Evolutionary conservation across 1,140 invertebrate species (phyloP), one percentile per base, ranked within the genome.

Genomic region (Drosophila nigrodunni): DNA sequence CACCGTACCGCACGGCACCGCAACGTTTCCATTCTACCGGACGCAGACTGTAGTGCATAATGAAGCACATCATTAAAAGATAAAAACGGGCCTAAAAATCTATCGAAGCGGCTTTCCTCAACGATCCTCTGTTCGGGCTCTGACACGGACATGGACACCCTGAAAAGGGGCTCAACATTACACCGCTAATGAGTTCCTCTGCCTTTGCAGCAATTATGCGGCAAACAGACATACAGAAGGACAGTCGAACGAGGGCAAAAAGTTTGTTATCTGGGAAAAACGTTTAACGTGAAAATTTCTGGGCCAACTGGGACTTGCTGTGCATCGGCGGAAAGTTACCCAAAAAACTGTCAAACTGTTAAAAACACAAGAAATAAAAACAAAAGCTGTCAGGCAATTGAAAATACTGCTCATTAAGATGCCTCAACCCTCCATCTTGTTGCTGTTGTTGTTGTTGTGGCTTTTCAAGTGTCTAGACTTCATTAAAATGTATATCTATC

Each of bases 21-120:
- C 21, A 60, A 60, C 6, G 11, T 10, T 25, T 25, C 35, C 35
- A 39, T 21, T 37, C 18, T 39, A 39, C 13, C 34, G 52, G 52
- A 55, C 39, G n/a, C 39, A 35, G 35, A 9, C 52, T 39, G 79
- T 70, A 68, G 83, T 80, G 77, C 58, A 89, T 88, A 88, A 88
- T 89, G 83, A 88, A 78, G 85, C 68, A 69, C 74, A 71, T 80
- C 77, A 89, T 88, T 89, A 88, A 79, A 67, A 88, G 83, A 88
- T 89, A 88, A 85, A 71, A 75, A 75, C 54, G 52, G 52, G 64
- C 71, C 52, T 70, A 75, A 78, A 88, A 85, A 80, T 88, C 80
- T 81, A 78, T 85, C 69, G 73, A 70, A 73, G 66, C 52, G 69
- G 72, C 79, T 80, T 67, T 76, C 30, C 75, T 50, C 68, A 11